These are phyloP conservation scores for Eubasilissa regina DNA, from an alignment of 1,140 invertebrate genomes.

Conservation along the genomic window DNA sequence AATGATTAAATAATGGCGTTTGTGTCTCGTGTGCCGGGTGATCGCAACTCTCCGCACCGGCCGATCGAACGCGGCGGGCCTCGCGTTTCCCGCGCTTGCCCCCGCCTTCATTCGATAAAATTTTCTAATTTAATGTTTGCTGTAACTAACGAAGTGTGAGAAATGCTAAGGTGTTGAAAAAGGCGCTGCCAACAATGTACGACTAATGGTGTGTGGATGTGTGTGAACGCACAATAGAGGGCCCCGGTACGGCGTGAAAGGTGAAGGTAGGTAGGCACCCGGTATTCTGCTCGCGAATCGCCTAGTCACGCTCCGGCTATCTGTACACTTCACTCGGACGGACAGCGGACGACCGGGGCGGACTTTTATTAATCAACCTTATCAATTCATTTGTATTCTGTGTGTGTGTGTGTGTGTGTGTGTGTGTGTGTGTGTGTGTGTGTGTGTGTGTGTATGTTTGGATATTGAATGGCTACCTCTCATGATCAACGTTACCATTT, in stretches of 20 bases:
- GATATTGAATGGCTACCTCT: conserved; percentile 47
- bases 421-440: conserved; percentile 3
- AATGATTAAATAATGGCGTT: no score
- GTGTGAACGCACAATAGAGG: conserved; percentile 61
- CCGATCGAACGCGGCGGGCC: background rate
- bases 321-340: conserved; percentile 53
- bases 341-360: conserved; percentile 49
- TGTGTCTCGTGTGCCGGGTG: no score
- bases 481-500: background rate
- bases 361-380: conserved; percentile 50
- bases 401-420: background rate
- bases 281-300: conserved; percentile 52
- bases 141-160: conserved; percentile 64
- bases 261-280: conserved; percentile 13
- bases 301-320: conserved; percentile 55
- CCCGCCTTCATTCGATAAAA: conserved; percentile 40
- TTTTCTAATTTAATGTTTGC: conserved; percentile 62
- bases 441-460: conserved; percentile 8
- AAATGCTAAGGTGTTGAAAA: conserved; percentile 62
- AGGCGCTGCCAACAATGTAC: conserved; percentile 58
- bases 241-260: conserved; percentile 44
- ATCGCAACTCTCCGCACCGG: no score
- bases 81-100: background rate
- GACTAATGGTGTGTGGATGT: conserved; percentile 63
- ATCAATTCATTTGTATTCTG: conserved; percentile 38